These are phyloP conservation scores for Neuroscelio doddi DNA, from an alignment of 2,888 invertebrate species.

Conservation along the genomic window DNA sequence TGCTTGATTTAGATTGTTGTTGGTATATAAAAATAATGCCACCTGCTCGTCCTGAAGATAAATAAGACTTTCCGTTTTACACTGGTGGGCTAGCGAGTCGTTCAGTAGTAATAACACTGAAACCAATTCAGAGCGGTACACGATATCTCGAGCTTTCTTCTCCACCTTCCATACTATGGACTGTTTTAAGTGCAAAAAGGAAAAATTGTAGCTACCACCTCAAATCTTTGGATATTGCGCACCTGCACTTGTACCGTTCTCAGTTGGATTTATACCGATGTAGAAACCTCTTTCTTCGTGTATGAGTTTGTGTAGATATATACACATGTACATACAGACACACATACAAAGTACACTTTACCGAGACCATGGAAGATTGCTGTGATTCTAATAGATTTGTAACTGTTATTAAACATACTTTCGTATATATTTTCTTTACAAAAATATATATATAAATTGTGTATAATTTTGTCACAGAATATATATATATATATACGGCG, in stretches of 20 bases:
- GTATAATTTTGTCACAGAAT: too few species aligned
- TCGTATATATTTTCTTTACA: too few species aligned
- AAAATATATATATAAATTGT: too few species aligned
- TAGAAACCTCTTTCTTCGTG: slow-evolving; percentile 8
- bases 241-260: slow-evolving; percentile 37
- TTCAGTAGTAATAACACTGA: slow-evolving; percentile 40
- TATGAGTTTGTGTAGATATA: neutral
- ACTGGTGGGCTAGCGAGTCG: slow-evolving; percentile 17
- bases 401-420: slow-evolving; percentile 2
- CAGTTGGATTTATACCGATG: slow-evolving; percentile 36
- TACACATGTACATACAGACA: neutral
- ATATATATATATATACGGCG: too few species aligned
- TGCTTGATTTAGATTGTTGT: too few species aligned
- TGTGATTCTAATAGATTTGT: neutral
- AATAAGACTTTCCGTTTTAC: slow-evolving; percentile 27
- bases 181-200: slow-evolving; percentile 33
- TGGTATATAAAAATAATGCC: slow-evolving; percentile 10
- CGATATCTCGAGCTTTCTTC: slow-evolving; percentile 43
- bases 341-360: slow-evolving; percentile 1
- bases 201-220: slow-evolving; percentile 34
- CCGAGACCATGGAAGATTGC: slow-evolving; percentile 3
- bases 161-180: slow-evolving; percentile 32
- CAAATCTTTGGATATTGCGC: slow-evolving; percentile 43
- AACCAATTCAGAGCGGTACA: slow-evolving; percentile 32
- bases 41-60: slow-evolving; percentile 21